Conservation (phyloP, 64 coral and sea anemone species). For the Stichodactyla helianthus region DNA sequence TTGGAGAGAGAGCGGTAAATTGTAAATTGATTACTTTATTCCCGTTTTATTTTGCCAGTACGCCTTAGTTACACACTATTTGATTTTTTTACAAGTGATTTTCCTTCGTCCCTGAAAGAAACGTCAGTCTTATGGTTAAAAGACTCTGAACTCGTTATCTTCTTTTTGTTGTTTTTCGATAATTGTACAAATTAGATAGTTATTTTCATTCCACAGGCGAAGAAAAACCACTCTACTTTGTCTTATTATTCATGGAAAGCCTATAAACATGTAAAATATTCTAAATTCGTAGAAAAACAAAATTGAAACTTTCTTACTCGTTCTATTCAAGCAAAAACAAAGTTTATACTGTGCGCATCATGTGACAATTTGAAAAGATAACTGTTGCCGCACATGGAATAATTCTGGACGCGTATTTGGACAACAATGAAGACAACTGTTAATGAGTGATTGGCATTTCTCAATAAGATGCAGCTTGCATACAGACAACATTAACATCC, state of each 20-base stretch:
- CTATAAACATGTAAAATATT: background rate
- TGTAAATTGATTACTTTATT: background rate
- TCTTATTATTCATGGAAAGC: background rate
- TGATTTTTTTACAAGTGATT: background rate
- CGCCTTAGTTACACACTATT: background rate
- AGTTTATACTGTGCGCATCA: background rate
- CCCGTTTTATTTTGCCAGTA: background rate
- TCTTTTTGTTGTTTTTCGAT: background rate
- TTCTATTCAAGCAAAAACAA: background rate
- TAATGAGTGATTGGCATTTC: slow-evolving; percentile 1
- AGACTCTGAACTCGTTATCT: background rate
- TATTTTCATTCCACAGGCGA: background rate
- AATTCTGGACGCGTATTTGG: slow-evolving; percentile 6
- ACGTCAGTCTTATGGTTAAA: background rate
- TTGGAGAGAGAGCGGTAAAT: too few species aligned
- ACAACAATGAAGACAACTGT: slow-evolving; percentile 5
- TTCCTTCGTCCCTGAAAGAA: background rate
- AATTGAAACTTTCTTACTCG: background rate
- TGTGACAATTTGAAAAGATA: background rate
- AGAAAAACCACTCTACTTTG: background rate
- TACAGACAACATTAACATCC: slow-evolving; percentile 14
- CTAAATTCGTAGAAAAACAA: background rate
- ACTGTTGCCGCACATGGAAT: background rate
- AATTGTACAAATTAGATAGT: background rate
- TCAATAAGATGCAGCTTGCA: background rate